These are phyloP conservation scores for Danaus chrysippus DNA, from an alignment of 2,888 invertebrate genomes.

Conservation along the genomic window DNA sequence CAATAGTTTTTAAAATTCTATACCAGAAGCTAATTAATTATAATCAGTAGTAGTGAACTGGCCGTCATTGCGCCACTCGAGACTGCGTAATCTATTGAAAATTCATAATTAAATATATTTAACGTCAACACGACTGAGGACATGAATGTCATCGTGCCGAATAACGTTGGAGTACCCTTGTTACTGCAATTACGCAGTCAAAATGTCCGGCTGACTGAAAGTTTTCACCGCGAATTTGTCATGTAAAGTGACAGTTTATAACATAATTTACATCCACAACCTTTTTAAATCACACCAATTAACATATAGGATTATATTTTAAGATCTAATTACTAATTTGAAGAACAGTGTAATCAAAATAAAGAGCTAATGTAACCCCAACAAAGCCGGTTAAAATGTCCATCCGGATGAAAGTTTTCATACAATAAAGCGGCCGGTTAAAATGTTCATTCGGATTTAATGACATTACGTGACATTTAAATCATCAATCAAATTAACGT, in stretches of 20 bases:
- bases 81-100: slow-evolving; percentile 41
- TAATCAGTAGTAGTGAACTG: no score
- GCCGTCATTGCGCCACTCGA: background rate
- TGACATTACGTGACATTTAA: slow-evolving; percentile 51
- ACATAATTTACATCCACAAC: slow-evolving; percentile 48
- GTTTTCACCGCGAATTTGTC: slow-evolving; percentile 58
- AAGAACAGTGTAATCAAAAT: no score
- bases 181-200: slow-evolving; percentile 66
- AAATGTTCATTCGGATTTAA: slow-evolving; percentile 56
- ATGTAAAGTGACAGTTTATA: slow-evolving; percentile 53
- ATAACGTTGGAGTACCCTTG: slow-evolving; percentile 75
- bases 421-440: slow-evolving; percentile 34
- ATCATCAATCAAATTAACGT: slow-evolving; percentile 53
- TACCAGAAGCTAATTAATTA: no score
- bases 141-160: slow-evolving; percentile 68
- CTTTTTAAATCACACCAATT: background rate
- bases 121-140: slow-evolving; percentile 57
- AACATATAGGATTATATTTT: background rate
- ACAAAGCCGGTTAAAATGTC: slow-evolving; percentile 23
- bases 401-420: background rate
- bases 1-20: no score
- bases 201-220: slow-evolving; percentile 57
- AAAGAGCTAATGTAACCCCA: background rate
- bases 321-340: background rate
- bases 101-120: slow-evolving; percentile 64